Evolutionary conservation across 1,140 invertebrate genomes (phyloP).

Genomic region (Scaptomyza montana): DNA sequence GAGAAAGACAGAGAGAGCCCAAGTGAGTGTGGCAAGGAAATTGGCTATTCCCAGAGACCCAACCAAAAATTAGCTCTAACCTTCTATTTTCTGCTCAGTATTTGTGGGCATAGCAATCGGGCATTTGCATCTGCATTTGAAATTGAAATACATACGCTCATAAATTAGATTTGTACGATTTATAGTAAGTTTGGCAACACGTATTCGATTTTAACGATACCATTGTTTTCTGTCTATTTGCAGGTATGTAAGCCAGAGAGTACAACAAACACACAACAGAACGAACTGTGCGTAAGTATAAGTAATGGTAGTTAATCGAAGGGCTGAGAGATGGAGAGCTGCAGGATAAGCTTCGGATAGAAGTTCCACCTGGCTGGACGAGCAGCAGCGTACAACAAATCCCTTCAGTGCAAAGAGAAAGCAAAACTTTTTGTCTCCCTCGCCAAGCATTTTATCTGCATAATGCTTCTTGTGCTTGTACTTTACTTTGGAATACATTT

Average conservation of each 20-base stretch:
- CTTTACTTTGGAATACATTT: constrained; percentile 18
- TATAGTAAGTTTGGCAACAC: neutral
- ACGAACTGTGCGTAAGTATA: constrained; percentile 17
- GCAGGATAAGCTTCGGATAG: constrained; percentile 12
- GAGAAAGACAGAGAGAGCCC: no score
- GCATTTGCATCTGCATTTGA: neutral
- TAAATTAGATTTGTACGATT: constrained; percentile 25
- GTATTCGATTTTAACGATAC: constrained; percentile 1
- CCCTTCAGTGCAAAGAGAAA: constrained; percentile 52
- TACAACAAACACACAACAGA: neutral
- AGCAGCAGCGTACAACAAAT: constrained; percentile 27
- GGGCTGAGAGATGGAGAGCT: neutral
- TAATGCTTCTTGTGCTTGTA: constrained; percentile 61
- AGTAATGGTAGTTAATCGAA: constrained; percentile 10
- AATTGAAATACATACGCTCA: constrained; percentile 19
- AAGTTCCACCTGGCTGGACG: constrained; percentile 37
- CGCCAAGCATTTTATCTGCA: constrained; percentile 61
- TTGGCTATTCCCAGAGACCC: no score
- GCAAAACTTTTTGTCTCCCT: constrained; percentile 52
- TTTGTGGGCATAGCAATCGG: neutral
- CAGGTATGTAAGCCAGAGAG: constrained; percentile 31
- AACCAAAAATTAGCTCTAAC: neutral
- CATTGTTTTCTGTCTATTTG: constrained; percentile 30
- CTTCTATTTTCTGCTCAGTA: constrained; percentile 26
- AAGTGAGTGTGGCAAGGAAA: no score